Percentiles rank a stretch among this genome's conserved stretches.
Evolutionary conservation across 2,113 vertebrate species (phyloP).

Genomic region (Pterocles burchelli): DNA sequence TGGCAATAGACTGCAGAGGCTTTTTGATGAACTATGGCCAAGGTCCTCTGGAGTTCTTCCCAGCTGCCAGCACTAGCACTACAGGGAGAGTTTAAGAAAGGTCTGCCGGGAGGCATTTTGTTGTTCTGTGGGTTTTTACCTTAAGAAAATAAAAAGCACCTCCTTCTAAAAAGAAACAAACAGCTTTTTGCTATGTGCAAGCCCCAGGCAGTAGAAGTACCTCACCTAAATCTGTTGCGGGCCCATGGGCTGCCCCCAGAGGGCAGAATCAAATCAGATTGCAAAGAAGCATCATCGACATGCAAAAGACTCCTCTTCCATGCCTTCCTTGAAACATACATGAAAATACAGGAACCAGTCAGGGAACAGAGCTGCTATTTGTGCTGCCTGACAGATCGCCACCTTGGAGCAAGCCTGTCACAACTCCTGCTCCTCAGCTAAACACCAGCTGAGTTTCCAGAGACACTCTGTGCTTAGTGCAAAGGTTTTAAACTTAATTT

Average conservation of each 20-base stretch:
- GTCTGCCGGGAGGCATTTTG: not conserved
- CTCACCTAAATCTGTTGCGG: not conserved
- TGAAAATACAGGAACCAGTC: not conserved
- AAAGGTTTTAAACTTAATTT: not conserved
- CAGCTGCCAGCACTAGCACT: not conserved
- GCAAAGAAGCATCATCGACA: rapidly evolving
- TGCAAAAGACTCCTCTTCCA: too few relatives aligned
- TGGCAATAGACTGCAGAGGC: not conserved
- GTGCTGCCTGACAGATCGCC: not conserved
- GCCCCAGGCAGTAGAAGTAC: not conserved
- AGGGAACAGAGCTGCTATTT: too few relatives aligned
- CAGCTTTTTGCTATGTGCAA: not conserved
- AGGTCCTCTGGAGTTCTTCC: not conserved
- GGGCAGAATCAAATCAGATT: not conserved
- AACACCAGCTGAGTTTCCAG: not conserved
- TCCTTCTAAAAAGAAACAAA: not conserved
- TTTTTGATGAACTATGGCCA: not conserved
- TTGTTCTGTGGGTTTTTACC: not conserved
- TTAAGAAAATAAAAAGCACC: not conserved
- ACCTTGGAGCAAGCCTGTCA: not conserved
- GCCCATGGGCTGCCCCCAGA: not conserved
- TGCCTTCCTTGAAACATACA: not conserved
- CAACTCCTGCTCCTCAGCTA: not conserved
- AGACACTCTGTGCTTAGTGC: not conserved
- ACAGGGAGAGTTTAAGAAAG: not conserved